A percentile compares a stretch with the other conserved stretches of the same genome.
Evolutionary conservation across 2,113 vertebrate species (phyloP).

Genomic region (western clawed frog (Xenopus tropicalis)): DNA sequence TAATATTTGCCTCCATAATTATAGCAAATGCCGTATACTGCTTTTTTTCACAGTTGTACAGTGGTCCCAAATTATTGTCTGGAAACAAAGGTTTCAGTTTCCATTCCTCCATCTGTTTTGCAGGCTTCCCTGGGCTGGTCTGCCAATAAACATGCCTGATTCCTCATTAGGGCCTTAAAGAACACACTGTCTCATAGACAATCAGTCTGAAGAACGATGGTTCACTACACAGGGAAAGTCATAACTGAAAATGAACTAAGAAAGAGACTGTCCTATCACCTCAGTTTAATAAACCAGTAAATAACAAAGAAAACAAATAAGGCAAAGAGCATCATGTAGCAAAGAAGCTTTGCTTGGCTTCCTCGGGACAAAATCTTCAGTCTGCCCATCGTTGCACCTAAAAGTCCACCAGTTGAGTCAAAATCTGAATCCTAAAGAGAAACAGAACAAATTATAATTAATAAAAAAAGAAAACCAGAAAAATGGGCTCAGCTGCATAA

Average conservation of each 20-base stretch:
- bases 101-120: neutral
- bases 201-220: neutral
- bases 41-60: neutral
- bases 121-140: neutral
- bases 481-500: too few relatives aligned
- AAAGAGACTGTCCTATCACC: constrained; percentile 59
- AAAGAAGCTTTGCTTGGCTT: constrained; percentile 88
- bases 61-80: neutral
- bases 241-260: neutral
- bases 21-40: neutral
- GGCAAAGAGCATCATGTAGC: constrained; percentile 93
- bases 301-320: constrained; percentile 91
- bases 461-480: neutral
- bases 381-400: constrained; percentile 87
- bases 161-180: neutral
- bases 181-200: too few relatives aligned
- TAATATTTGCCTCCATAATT: neutral
- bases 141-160: neutral
- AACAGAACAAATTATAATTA: neutral
- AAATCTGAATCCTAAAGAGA: constrained; percentile 83
- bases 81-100: neutral
- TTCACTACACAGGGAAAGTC: neutral
- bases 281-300: constrained; percentile 91
- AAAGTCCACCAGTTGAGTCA: constrained; percentile 87
- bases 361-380: constrained; percentile 87